Evolutionary conservation across 2,888 invertebrate species (phyloP).

Genomic region (Nephrotoma flavescens): DNA sequence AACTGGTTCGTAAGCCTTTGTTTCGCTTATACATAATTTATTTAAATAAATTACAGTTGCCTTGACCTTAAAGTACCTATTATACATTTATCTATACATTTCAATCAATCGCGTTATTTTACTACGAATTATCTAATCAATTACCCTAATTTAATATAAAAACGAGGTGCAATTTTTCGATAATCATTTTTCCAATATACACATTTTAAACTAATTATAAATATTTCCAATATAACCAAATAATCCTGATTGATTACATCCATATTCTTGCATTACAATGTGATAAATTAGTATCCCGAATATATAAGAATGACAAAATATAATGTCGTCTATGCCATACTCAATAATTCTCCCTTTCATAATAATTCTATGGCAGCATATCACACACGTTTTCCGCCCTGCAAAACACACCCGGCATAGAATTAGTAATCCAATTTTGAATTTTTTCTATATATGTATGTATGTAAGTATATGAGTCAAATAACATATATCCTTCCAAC

Average conservation of each 20-base stretch:
- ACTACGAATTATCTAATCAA: not conserved
- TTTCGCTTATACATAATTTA: too few species aligned
- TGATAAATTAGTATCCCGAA: not conserved
- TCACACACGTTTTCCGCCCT: not conserved
- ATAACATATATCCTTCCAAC: not conserved
- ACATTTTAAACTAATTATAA: not conserved
- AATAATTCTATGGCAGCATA: not conserved
- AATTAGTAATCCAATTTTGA: not conserved
- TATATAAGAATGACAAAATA: not conserved
- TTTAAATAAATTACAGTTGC: too few species aligned
- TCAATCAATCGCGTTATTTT: not conserved
- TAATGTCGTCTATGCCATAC: not conserved
- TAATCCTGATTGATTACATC: not conserved
- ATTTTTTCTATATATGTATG: not conserved
- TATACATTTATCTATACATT: not conserved
- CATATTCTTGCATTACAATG: not conserved
- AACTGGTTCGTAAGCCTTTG: too few species aligned
- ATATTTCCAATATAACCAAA: not conserved
- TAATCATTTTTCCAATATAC: not conserved
- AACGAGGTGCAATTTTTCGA: not conserved
- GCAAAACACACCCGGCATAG: not conserved
- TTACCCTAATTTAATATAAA: not conserved
- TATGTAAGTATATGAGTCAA: too few species aligned
- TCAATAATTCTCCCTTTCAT: not conserved
- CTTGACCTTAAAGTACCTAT: too few species aligned